These are phyloP conservation scores for Kuschelorhynchus macadamiae DNA, from an alignment of 2,888 invertebrate genomes.

Conservation along the genomic window DNA sequence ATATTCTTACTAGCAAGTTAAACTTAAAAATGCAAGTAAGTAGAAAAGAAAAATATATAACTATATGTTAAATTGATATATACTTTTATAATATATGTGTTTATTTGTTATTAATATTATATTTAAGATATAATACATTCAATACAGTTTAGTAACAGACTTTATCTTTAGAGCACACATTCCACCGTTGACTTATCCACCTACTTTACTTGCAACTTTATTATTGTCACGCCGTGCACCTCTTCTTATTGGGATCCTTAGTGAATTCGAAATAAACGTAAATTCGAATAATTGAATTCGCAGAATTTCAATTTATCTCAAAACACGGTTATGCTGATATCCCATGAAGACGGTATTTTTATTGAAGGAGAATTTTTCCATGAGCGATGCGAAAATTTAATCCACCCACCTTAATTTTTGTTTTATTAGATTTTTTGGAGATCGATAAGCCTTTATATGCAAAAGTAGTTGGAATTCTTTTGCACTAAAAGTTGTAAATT, in stretches of 20 bases:
- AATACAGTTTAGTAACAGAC: no score
- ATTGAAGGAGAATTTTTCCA: constrained; percentile 21
- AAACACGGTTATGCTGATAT: constrained; percentile 35
- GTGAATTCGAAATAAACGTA: constrained; percentile 34
- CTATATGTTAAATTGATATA: no score
- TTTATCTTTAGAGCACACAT: no score
- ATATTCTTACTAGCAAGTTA: no score
- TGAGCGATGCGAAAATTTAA: constrained; percentile 28
- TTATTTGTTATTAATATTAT: no score
- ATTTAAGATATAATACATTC: no score
- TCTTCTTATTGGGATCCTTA: constrained; percentile 22
- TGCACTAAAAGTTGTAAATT: no score
- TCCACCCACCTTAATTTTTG: constrained; percentile 30
- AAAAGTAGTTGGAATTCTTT: constrained; percentile 10
- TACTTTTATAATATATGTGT: no score
- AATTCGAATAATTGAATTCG: constrained; percentile 35
- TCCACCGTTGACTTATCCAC: no score
- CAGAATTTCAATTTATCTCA: constrained; percentile 37
- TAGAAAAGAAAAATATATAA: no score
- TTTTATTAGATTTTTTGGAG: constrained; percentile 28
- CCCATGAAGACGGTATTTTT: constrained; percentile 23
- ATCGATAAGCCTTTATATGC: not conserved
- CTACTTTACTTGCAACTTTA: not conserved
- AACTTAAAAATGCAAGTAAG: no score
- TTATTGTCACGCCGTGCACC: constrained; percentile 18